These are phyloP conservation scores for Agapornis roseicollis DNA, from an alignment of 2,113 vertebrate species.

Conservation along the genomic window DNA sequence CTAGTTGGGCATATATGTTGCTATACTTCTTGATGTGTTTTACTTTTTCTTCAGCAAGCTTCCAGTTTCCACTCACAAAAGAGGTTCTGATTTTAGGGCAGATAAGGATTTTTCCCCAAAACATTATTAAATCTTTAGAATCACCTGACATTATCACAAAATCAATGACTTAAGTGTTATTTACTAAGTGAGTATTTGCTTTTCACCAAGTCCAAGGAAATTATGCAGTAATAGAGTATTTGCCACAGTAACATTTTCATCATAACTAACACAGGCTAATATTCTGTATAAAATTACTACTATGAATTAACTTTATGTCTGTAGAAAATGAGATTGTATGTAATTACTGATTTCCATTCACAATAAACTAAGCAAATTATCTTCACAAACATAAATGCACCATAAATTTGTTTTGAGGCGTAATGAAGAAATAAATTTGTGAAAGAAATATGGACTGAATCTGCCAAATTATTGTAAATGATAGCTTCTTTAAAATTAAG, in stretches of 20 bases:
- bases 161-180: slow-evolving; percentile 50
- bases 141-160: slow-evolving; percentile 27
- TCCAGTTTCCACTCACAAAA: neutral
- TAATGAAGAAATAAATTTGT: slow-evolving; percentile 87
- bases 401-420: slow-evolving; percentile 84
- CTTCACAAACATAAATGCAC: slow-evolving; percentile 78
- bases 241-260: slow-evolving; percentile 74
- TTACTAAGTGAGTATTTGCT: slow-evolving; percentile 64
- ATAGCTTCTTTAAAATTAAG: slow-evolving; percentile 83
- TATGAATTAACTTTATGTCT: slow-evolving; percentile 85
- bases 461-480: slow-evolving; percentile 83
- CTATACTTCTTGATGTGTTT: neutral
- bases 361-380: slow-evolving; percentile 87
- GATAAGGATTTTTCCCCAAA: neutral
- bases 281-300: slow-evolving; percentile 80
- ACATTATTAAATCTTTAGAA: slow-evolving; percentile 1
- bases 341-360: slow-evolving; percentile 85
- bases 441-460: slow-evolving; percentile 82
- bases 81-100: neutral
- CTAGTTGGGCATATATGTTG: neutral
- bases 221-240: slow-evolving; percentile 56
- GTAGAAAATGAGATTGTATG: slow-evolving; percentile 79
- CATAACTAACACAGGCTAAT: slow-evolving; percentile 78
- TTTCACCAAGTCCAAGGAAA: slow-evolving; percentile 65
- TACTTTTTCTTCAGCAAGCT: neutral